These are phyloP conservation scores for Julus scandinavius DNA, from an alignment of 2,888 invertebrate genomes.

Conservation along the genomic window DNA sequence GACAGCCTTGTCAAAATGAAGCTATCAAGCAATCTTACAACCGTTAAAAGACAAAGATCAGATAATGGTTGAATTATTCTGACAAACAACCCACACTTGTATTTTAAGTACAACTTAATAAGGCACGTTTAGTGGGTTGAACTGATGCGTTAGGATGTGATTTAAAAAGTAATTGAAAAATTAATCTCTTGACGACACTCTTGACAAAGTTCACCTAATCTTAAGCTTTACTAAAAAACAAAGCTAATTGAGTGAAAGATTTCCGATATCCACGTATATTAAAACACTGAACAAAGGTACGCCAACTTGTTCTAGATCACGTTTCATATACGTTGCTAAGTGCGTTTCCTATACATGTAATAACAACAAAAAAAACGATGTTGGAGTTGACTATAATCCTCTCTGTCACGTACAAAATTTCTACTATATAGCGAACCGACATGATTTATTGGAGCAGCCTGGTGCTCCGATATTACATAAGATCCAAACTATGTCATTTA, in stretches of 20 bases:
- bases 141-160: neutral
- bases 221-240: neutral
- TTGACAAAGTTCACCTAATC: neutral
- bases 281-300: neutral
- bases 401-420: conserved; percentile 26
- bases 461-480: conserved; percentile 1
- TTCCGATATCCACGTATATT: neutral
- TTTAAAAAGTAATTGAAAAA: neutral
- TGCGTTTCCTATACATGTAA: neutral
- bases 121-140: neutral
- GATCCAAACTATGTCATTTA: conserved; percentile 27
- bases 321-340: neutral
- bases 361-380: neutral
- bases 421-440: neutral
- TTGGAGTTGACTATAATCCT: conserved; percentile 19
- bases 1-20: too few relatives aligned
- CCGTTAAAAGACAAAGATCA: neutral
- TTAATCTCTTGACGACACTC: neutral
- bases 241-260: neutral
- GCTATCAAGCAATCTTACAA: too few relatives aligned
- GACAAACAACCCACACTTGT: neutral
- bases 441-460: conserved; percentile 33
- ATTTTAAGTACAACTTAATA: neutral
- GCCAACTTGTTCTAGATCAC: neutral
- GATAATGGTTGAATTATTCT: neutral